A percentile compares a stretch with the other conserved stretches of the same genome.
Conservation (phyloP, 37 sponge, comb jelly and placozoan species). For the Dysidea cf. avara region DNA sequence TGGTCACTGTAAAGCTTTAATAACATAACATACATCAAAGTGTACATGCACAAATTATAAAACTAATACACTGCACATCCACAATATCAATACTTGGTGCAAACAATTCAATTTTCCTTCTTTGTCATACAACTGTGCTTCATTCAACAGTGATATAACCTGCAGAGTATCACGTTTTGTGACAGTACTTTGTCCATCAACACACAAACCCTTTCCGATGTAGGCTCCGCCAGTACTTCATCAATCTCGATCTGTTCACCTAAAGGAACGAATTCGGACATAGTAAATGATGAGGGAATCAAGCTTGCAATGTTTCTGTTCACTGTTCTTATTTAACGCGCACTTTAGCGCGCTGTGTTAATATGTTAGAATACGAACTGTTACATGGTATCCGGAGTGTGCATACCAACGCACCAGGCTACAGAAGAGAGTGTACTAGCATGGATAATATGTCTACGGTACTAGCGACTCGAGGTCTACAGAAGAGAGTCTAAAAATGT, state of each 20-base stretch:
- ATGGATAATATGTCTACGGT: too few species aligned
- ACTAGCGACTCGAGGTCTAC: too few species aligned
- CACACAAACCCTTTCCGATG: conserved; percentile 37
- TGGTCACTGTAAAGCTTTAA: too few species aligned
- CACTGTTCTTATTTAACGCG: neutral
- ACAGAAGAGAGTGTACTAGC: too few species aligned
- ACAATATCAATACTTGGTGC: conserved; percentile 42
- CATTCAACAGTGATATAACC: conserved; percentile 70
- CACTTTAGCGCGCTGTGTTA: neutral
- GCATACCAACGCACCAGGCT: conserved; percentile 5
- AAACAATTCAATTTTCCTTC: conserved; percentile 66
- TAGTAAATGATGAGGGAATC: neutral
- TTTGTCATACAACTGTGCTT: conserved; percentile 67
- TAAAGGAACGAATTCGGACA: conserved; percentile 37
- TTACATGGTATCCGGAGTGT: too few species aligned
- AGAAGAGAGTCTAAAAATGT: too few species aligned
- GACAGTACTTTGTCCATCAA: neutral
- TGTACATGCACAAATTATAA: too few species aligned
- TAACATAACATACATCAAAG: too few species aligned
- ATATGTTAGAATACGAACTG: neutral
- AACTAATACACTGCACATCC: too few species aligned
- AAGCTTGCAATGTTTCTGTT: neutral
- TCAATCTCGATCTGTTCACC: conserved; percentile 51
- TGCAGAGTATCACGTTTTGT: conserved; percentile 18
- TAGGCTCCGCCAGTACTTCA: conserved; percentile 31